phyloP scores from a whole-genome alignment of 1,140 invertebrate species.

The Hermetia illucens region DNA sequence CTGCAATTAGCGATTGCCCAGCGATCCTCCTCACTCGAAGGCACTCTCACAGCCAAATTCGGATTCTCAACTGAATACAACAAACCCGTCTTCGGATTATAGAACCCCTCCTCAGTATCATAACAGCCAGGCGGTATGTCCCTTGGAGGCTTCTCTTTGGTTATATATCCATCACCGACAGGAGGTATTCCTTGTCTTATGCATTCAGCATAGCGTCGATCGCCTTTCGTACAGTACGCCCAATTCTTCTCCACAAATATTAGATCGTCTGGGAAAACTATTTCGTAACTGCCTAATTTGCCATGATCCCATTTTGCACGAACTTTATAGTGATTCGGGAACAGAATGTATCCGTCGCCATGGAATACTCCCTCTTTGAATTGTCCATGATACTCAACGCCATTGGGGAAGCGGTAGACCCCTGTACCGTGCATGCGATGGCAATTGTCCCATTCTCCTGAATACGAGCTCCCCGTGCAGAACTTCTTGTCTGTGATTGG shows the following conservation, averaged over 20 bases:
- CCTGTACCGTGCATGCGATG: neutral
- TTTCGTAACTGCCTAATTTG: constrained; percentile 17
- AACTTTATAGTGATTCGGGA: constrained; percentile 23
- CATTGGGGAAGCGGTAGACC: constrained; percentile 5
- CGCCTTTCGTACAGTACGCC: constrained; percentile 25
- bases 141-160: constrained; percentile 14
- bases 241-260: constrained; percentile 17
- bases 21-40: neutral
- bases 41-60: neutral
- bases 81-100: constrained; percentile 15
- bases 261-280: constrained; percentile 24
- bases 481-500: no score
- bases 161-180: constrained; percentile 20
- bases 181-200: constrained; percentile 21
- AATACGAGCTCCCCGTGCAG: neutral
- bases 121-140: constrained; percentile 27
- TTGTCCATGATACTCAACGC: constrained; percentile 23
- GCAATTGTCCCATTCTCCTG: neutral
- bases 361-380: constrained; percentile 30
- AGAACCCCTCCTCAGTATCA: constrained; percentile 30
- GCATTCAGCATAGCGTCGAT: constrained; percentile 14
- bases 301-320: constrained; percentile 24
- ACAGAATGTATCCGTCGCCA: constrained; percentile 26
- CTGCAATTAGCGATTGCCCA: neutral
- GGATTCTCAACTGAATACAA: neutral